Evolutionary conservation across 2,113 vertebrate species (phyloP).

Genomic region (Mobula birostris): DNA sequence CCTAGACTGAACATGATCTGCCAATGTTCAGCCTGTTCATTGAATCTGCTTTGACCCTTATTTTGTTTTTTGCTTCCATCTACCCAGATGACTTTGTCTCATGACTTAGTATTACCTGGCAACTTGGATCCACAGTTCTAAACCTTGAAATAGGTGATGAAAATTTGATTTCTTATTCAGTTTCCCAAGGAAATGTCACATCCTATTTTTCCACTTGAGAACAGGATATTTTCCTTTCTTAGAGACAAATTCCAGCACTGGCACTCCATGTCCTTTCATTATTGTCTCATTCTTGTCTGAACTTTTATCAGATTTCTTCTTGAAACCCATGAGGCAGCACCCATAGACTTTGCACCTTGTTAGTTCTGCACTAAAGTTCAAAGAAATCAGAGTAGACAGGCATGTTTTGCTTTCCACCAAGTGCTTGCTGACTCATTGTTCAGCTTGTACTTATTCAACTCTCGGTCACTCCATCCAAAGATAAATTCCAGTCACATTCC

Average conservation of each 20-base stretch:
- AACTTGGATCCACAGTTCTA: neutral
- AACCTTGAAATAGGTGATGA: neutral
- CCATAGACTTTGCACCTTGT: no score
- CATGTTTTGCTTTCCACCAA: neutral
- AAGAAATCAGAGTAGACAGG: neutral
- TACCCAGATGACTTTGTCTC: neutral
- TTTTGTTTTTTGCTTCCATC: neutral
- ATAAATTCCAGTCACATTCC: neutral
- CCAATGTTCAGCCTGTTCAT: neutral
- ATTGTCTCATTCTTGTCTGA: neutral
- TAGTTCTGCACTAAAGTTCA: neutral
- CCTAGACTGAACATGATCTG: neutral
- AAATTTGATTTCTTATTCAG: neutral
- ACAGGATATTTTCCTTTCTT: neutral
- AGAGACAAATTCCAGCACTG: neutral
- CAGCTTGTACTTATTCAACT: neutral
- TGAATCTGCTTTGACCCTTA: no score
- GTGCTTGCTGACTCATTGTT: neutral
- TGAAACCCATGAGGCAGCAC: neutral
- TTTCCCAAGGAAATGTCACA: no score
- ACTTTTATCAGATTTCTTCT: neutral
- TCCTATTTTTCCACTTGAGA: neutral
- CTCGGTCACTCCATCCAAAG: neutral
- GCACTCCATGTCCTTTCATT: neutral
- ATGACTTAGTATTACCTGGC: neutral